phyloP scores from a whole-genome alignment of 2,888 invertebrate genomes.

The Phyto melanocephala region DNA sequence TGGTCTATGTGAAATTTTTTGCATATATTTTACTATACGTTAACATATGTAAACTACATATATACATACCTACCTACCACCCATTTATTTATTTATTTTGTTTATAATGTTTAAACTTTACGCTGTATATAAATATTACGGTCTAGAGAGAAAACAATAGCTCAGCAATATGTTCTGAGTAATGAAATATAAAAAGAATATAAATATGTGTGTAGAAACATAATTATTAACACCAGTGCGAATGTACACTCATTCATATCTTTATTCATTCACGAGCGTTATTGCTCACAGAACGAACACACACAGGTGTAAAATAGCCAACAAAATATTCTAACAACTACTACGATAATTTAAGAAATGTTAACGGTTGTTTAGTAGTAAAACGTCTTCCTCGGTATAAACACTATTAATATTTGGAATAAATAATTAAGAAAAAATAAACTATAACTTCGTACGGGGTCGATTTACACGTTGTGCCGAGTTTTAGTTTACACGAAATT shows the following conservation, averaged over 20 bases:
- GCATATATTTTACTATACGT: background rate
- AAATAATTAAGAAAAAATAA: background rate
- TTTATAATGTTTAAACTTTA: slow-evolving; percentile 34
- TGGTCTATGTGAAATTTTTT: slow-evolving; percentile 17
- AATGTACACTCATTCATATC: slow-evolving; percentile 32
- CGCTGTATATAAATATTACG: background rate
- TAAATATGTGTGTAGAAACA: no score
- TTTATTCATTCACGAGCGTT: background rate
- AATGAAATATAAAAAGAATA: slow-evolving; percentile 5
- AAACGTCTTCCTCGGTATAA: slow-evolving; percentile 59
- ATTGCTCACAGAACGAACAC: background rate
- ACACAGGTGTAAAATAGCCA: slow-evolving; percentile 4
- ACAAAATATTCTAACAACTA: slow-evolving; percentile 41
- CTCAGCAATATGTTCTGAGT: background rate
- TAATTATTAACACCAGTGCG: background rate
- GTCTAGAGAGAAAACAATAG: background rate
- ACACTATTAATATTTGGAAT: slow-evolving; percentile 16
- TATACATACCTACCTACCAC: background rate
- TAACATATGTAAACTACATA: background rate
- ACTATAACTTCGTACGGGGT: background rate
- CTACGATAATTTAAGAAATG: slow-evolving; percentile 49
- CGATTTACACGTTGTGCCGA: background rate
- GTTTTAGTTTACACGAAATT: slow-evolving; percentile 22
- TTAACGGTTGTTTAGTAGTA: slow-evolving; percentile 63
- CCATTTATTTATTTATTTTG: no score